Percentiles rank a stretch among this genome's conserved stretches.
phyloP scores from a whole-genome alignment of 2,113 vertebrate genomes.

The Petroica traversi region DNA sequence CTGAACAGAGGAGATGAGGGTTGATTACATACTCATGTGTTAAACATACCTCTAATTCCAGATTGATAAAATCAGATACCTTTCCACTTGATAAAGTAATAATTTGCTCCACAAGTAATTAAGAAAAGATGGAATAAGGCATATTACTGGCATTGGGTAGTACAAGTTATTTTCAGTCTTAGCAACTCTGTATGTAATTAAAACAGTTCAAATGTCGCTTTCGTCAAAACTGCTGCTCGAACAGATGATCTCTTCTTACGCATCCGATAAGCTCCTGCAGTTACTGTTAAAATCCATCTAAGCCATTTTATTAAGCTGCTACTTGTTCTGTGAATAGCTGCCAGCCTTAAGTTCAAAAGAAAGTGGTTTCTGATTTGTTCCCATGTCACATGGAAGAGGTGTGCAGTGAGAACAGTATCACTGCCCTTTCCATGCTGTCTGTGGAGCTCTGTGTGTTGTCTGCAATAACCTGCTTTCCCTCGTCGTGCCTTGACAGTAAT shows the following conservation, averaged over 20 bases:
- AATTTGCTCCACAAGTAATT: constrained; percentile 15
- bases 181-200: constrained; percentile 62
- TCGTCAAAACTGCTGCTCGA: constrained; percentile 53
- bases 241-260: constrained; percentile 46
- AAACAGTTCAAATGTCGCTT: constrained; percentile 61
- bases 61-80: not conserved
- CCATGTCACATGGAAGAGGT: constrained; percentile 53
- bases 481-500: not conserved
- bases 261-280: constrained; percentile 59
- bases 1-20: not conserved
- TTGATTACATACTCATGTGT: not conserved
- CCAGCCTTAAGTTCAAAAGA: constrained; percentile 39
- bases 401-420: not conserved
- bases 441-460: not conserved
- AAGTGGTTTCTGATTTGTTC: constrained; percentile 58
- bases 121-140: constrained; percentile 1
- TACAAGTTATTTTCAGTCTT: constrained; percentile 50
- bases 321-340: constrained; percentile 64
- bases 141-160: not conserved
- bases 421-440: not conserved
- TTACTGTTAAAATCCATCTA: constrained; percentile 62
- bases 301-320: constrained; percentile 64
- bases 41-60: constrained; percentile 20
- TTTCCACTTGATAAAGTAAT: constrained; percentile 13
- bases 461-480: not conserved